Base-by-base conservation (phyloP, 2,113 vertebrate species). In the Embiotoca jacksoni region DNA sequence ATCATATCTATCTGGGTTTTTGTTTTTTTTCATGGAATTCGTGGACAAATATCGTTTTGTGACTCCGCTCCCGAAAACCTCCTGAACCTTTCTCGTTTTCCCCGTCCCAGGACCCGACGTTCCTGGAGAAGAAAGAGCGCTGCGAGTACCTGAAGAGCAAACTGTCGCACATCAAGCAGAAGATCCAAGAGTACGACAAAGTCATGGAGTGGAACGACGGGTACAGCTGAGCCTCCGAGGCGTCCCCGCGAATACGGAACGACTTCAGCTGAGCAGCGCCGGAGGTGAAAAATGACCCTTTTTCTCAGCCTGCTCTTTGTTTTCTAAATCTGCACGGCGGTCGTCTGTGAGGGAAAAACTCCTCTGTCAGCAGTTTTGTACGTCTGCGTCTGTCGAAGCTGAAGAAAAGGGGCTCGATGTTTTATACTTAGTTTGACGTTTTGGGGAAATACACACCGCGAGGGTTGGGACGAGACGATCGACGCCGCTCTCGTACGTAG, bases 61-160 rank as follows among this genome's bases (percentile, higher is more conserved):
- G 13, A 3, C 41, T 44, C 23, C 23, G 41, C 10, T 44, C 41
- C 6, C 11, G 9, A 2, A 44, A 44, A 10, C 8, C 39, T 41
- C 41, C 23, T 10, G 41, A 3, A 10, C 11, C 23, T 50, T 73
- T 63, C 16, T 76, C 23, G 33, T 32, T 37, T 71, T 46, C 50
- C 50, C 14, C 15, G 81, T 31, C 8, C 8, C 82, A 99, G 98
- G 97, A 99, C 80, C 96, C 97, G 15, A 93, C 97, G 0, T 99
- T 99, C 93, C 90, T 97, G 72, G 98, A 99, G 93, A 99, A 99
- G 92, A 99, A 97, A 82, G 97, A 99, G 57, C 96, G 98, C 57
- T 99, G 98, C 79, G 98, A 99, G 68, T 99, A 99, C 81, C 93
- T 99, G 60, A 99, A 99, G 93, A 99, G 92, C 90, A 99, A 99